Base-by-base conservation (phyloP, 2,113 vertebrate genomes). In the Steatornis caripensis region DNA sequence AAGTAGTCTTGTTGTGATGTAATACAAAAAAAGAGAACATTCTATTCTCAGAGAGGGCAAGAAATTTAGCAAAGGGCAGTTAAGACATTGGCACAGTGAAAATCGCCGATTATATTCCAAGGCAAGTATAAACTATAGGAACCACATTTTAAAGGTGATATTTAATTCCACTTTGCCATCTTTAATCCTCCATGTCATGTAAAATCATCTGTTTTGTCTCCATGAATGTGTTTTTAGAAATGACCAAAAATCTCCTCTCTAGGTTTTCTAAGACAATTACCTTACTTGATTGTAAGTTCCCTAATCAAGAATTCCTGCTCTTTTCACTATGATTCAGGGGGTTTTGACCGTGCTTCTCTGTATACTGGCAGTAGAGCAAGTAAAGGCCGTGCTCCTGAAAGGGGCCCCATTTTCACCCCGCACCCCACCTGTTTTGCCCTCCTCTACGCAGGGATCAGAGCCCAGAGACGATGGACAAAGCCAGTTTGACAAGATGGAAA, bases 401-500 rank as follows among this genome's bases (percentile, higher is more conserved):
- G 45, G 14, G 51, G 43, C 26, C 57, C 87, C 46, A 37, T 90
- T 62, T 84, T 84, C 17, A 29, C 95, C 58, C 43, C 76, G 0
- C 22, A 58, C 4, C 62, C 93, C 16, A 64, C 88, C 12, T 36
- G 84, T 10, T 91, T 96, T 92, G 43, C 84, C 20, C 90, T 74
- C 5, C 85, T 87, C 12, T 72, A 89, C 3, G 19, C 96, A 76
- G 65, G 78, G 16, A 34, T 95, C 16, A 94, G 89, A n/a, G 37
- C 39, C 36, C 92, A 51, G 43, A 71, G 68, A 62, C 55, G 43
- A 37, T 11, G 51, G 55, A 69, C 69, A 77, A 83, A 39, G 15
- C 26, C 21, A 83, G 93, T 26, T 66, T 51, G 20, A 53, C 60
- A 17, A 95, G 98, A 17, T 96, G 98, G 80, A 98, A 97, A 84